Evolutionary conservation across 2,888 invertebrate species (phyloP), one percentile per base, ranked within the genome.

Genomic region (Scelioninae gen. 2): DNA sequence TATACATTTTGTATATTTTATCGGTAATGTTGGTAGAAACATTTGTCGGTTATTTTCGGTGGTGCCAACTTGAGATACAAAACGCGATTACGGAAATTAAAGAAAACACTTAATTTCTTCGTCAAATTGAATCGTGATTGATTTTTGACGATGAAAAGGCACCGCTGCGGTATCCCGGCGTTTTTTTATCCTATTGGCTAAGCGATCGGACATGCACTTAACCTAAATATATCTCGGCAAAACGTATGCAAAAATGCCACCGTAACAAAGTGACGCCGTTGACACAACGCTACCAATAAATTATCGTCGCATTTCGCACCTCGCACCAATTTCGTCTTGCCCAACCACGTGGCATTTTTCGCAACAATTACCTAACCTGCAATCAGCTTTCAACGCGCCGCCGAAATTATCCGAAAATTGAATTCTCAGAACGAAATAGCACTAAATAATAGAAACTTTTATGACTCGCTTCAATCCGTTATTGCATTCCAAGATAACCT

Each of bases 171-270:
- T 37, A 41, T 61, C 35, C 50, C 55, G 28, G 33, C 13, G 46
- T 37, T 53, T 57, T 57, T 70, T 50, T 31, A 35, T 9, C 28
- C 5, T 25, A 50, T 57, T 63, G 69, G 39, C 61, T 46, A 61
- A 60, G 48, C 45, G 31, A 25, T 5, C 52, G 46, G 33, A 61
- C 61, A 61, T 61, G 69, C 53, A 22, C 61, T 69, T 69, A 69
- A 69, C 69, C 69, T 63, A 10, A 48, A 63, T 70, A 70, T 37
- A 16, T 22, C 22, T 37, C 35, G 37, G 10, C 60, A 52, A 68
- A 68, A 69, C 53, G 18, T 37, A 61, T 46, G 61, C 61, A 69
- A 69, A 69, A 69, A 53, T 69, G 61, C 69, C 37, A 46, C 15
- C 68, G 68, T 53, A 53, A 69, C 68, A 69, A 69, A 48, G 45